Conservation (phyloP, 2,797 vertebrate species). For the Buphagus erythrorhynchus region DNA sequence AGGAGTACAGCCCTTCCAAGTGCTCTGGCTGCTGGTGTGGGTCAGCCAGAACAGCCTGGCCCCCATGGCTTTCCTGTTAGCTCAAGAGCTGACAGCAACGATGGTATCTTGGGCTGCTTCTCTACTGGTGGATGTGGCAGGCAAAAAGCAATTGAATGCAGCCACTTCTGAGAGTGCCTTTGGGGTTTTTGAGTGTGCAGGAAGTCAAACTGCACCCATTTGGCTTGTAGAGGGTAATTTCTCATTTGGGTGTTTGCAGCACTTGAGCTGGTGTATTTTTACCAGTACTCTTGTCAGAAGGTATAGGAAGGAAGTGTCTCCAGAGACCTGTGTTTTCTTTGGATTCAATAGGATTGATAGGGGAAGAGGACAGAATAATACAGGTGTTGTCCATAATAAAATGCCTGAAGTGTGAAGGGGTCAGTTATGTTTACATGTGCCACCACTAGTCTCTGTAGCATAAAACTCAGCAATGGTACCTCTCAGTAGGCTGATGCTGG, state of each 20-base stretch:
- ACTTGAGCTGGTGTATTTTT: background rate
- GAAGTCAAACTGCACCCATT: background rate
- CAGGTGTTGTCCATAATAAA: background rate
- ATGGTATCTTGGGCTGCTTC: background rate
- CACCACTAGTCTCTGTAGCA: background rate
- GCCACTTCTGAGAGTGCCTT: background rate
- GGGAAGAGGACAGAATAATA: background rate
- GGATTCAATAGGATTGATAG: background rate
- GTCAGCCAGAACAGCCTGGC: background rate
- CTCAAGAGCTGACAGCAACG: accelerated
- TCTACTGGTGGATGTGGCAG: accelerated
- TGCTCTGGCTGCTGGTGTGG: background rate
- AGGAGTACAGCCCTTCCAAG: background rate
- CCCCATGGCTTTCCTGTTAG: background rate
- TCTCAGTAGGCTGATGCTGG: background rate
- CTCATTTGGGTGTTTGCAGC: background rate
- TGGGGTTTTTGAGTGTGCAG: background rate
- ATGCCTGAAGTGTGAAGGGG: background rate
- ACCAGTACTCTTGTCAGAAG: background rate
- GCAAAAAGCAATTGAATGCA: background rate
- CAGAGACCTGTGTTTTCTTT: background rate
- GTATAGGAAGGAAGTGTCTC: background rate
- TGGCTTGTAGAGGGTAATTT: background rate
- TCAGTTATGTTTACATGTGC: accelerated
- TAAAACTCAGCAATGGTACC: background rate